Evolutionary conservation across 2,113 vertebrate genomes (phyloP), one percentile per base, ranked within the genome.

Genomic region (Equus quagga): DNA sequence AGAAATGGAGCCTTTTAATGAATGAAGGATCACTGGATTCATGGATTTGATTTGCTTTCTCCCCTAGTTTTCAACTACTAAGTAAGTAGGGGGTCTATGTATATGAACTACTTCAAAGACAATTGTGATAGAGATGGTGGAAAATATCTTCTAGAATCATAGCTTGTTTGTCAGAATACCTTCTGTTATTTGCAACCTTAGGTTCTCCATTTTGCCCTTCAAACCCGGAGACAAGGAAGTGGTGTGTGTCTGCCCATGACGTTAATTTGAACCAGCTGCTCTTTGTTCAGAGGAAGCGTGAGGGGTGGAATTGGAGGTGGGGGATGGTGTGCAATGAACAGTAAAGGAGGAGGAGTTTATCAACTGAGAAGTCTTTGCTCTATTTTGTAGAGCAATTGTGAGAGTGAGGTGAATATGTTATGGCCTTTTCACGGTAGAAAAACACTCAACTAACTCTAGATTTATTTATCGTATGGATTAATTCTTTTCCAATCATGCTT

Each of bases 401-500:
- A 84, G 87, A 96, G 62, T n/a, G 15, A 87, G 18, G 23, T 91
- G 62, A 91, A 23, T 89, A 72, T 84, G 23, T 86, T 81, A 92
- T 94, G 80, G 15, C 41, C 65, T 76, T 95, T 64, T 88, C 21
- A 51, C 44, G 60, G 64, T 73, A 73, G 64, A 80, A 93, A 84
- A 85, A 36, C 36, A 96, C 56, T 91, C 81, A 89, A 24, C 31
- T 94, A 79, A 67, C 36, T 78, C 73, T 58, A 69, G 60, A 89
- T 94, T 95, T 94, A 85, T 96, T 96, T 95, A 94, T 92, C 60
- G 51, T 44, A 9, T 65, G 58, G 96, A 86, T 93, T 91, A 95
- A 91, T 79, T 95, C 79, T 92, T 97, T 94, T 78, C 78, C 41
- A 94, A 97, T 84, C 93, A 97, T 96, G 95, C 94, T 96, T 96